Base-by-base conservation (phyloP, 92 coral and sea anemone genomes). In the Palythoa grandis region DNA sequence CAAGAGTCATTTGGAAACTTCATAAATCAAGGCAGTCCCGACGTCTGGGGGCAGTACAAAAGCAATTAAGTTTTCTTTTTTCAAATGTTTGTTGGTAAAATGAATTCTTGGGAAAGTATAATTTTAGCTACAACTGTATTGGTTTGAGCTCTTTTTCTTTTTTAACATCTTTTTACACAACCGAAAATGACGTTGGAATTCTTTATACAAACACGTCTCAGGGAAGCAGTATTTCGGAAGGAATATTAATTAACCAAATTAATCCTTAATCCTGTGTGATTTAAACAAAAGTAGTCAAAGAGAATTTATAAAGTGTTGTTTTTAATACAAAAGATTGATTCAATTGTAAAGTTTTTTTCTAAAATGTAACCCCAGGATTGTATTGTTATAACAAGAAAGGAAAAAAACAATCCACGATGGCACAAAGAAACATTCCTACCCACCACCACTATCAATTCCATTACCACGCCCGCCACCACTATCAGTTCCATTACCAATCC, bases 291-390 rank as follows among this genome's bases (percentile, higher is more conserved):
- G 60, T 54, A 0, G 5, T 54, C 1, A 16, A 54, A 54, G 16
- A 11, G 11, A 11, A 11, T 54, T 54, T 11, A 11, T 16, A 54
- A 54, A 54, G 16, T 54, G 13, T 54, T 54, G 60, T 16, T 54
- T 38, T 71, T 71, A 29, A 47, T n/a, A 40, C 52, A 71, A 47
- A 71, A 71, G 37, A 40, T 0, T 20, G 11, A 39, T 50, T 38
- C 76, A 71, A 71, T 71, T 35, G 25, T 29, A 29, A 2, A 7
- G 10, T 13, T 29, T 37, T 25, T 11, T 29, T 35, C 20, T 37
- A 50, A 71, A 38, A 71, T 71, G 14, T 13, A 71, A 71, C 76
- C 76, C 76, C 76, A 71, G 76, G 52, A 50, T 71, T 10, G 76
- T 71, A 70, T 70, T 70, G n/a, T n/a, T n/a, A n/a, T n/a, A 50